phyloP scores from a whole-genome alignment of 92 coral and sea anemone species.

The Epizoanthus rinbou region DNA sequence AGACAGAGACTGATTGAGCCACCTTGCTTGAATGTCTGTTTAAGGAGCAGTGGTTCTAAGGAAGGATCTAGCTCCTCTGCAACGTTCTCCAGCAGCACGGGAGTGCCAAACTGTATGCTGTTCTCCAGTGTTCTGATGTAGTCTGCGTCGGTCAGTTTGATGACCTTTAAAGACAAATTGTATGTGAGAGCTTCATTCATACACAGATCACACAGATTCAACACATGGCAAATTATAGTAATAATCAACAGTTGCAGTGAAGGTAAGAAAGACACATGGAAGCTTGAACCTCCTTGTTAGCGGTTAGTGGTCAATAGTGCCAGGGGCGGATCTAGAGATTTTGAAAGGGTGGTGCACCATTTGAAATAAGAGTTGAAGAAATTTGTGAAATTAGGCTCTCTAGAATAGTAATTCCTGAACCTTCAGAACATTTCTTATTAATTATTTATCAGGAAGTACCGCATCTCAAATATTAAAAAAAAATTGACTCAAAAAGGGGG shows the following conservation, averaged over 20 bases:
- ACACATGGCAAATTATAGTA: neutral
- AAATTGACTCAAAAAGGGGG: no score
- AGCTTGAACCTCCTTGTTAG: neutral
- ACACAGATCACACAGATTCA: neutral
- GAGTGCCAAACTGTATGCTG: constrained; percentile 99
- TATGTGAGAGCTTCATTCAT: neutral
- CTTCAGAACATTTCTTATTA: no score
- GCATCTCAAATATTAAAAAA: no score
- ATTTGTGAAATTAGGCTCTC: no score
- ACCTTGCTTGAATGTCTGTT: constrained; percentile 99
- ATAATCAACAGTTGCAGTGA: no score
- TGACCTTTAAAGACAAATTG: constrained; percentile 68
- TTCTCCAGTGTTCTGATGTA: constrained; percentile 97
- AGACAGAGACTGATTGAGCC: neutral
- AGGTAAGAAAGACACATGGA: no score
- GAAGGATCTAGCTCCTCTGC: constrained; percentile 99
- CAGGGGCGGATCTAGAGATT: no score
- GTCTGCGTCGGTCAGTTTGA: constrained; percentile 94
- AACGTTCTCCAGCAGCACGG: constrained; percentile 95
- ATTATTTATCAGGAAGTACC: no score
- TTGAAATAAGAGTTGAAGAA: no score
- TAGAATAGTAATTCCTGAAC: no score
- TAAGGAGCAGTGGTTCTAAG: constrained; percentile 91
- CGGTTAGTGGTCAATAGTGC: neutral
- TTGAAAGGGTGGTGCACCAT: no score